phyloP scores from a whole-genome alignment of 2,888 invertebrate genomes.

The Neoascia interrupta region DNA sequence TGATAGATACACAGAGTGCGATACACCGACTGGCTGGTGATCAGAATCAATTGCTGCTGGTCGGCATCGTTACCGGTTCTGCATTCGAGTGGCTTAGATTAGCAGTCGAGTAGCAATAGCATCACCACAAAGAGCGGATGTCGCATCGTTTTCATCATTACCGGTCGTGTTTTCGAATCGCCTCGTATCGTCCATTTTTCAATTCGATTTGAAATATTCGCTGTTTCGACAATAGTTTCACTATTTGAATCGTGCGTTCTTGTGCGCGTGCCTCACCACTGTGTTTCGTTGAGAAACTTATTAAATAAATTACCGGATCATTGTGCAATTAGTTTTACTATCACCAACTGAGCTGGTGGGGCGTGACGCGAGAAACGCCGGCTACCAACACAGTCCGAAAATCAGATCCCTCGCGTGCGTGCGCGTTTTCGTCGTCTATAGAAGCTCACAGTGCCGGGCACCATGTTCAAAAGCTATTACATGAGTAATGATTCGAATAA shows the following conservation, averaged over 20 bases:
- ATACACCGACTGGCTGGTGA: conserved; percentile 28
- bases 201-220: conserved; percentile 29
- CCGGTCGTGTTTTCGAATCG: conserved; percentile 16
- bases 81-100: conserved; percentile 24
- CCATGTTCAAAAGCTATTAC: conserved; percentile 64
- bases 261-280: not conserved
- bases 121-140: conserved; percentile 27
- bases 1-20: conserved; percentile 26
- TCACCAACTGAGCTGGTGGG: conserved; percentile 33
- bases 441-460: conserved; percentile 26
- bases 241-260: not conserved
- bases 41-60: conserved; percentile 57
- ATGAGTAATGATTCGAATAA: conserved; percentile 67
- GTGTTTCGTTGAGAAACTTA: not conserved
- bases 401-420: too few species aligned
- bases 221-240: too few species aligned
- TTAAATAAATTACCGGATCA: conserved; percentile 53
- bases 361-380: conserved; percentile 22
- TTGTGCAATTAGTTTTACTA: conserved; percentile 61
- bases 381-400: not conserved
- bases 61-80: too few species aligned
- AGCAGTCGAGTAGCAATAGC: conserved; percentile 7
- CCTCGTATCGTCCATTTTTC: conserved; percentile 28
- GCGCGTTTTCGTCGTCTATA: not conserved
- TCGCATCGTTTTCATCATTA: conserved; percentile 8